Evolutionary conservation across 2,113 vertebrate species (phyloP), one percentile per base, ranked within the genome.

Genomic region (Rallus limicola): DNA sequence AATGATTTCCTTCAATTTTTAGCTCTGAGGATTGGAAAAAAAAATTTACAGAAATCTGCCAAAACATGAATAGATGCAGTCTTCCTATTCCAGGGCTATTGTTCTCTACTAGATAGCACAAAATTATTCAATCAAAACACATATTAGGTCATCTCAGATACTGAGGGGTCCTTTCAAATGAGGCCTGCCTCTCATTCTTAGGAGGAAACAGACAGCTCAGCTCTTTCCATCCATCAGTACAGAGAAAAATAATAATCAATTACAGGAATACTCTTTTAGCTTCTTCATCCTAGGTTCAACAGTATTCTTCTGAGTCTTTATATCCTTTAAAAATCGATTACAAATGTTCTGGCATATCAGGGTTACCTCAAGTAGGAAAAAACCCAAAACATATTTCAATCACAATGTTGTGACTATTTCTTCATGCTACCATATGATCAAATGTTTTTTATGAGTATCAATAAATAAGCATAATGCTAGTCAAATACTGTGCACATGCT

Each of bases 391-490:
- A 60, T 5, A n/a, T 64, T 46, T 64, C 56, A 56, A 79, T 86
- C 16, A 56, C 28, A 71, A 16, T 10, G 15, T 75, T 93, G 29
- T 31, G 52, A 52, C 8, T 36, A 40, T 91, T 86, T 91, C 26
- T 81, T 92, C 50, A n/a, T 9, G 16, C 72, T 92, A 76, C 72
- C n/a, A 17, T 72, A 70, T 44, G 80, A 93, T 79, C 80, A 83
- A 86, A 92, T 69, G 52, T 23, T 48, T 23, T 48, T 48, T 92
- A 71, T 25, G 19, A 71, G 11, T 78, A 68, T 84, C 93, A 94
- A 88, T 72, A 93, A 90, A 93, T 92, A 92, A 92, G 33, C 23
- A 59, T 72, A 92, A 92, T 79, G 59, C 19, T 59, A 79, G 80
- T 92, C 58, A 94, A 94, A 91, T 84, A 84, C 13, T 82, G 53